Percentiles rank a stretch among this genome's conserved stretches.
Conservation (phyloP, 2,113 vertebrate genomes). For the Anthoscopus minutus region DNA sequence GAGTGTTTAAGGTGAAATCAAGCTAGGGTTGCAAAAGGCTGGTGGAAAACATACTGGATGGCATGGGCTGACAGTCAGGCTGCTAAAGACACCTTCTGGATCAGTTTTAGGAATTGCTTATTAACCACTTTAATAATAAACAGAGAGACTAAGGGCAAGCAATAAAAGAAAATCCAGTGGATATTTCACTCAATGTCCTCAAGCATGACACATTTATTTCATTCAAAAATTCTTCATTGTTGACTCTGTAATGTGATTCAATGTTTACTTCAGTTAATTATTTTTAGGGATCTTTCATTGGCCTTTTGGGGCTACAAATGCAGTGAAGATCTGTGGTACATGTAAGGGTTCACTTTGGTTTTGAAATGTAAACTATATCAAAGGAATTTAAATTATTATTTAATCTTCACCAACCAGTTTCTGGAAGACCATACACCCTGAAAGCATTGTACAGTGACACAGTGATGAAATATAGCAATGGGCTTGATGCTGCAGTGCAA, state of each 20-base stretch:
- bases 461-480: not conserved
- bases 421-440: not conserved
- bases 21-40: constrained; percentile 40
- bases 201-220: not conserved
- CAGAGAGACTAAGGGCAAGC: constrained; percentile 43
- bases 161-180: constrained; percentile 59
- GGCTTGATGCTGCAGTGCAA: not conserved
- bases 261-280: constrained; percentile 32
- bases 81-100: constrained; percentile 49
- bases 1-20: constrained; percentile 54
- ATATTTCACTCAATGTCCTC: constrained; percentile 39
- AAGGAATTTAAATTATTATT: not conserved
- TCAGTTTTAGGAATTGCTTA: constrained; percentile 56
- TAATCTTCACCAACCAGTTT: not conserved
- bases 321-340: not conserved
- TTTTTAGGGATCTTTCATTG: constrained; percentile 46
- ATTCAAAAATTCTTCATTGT: constrained; percentile 26
- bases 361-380: not conserved
- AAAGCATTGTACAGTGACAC: not conserved
- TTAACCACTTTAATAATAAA: constrained; percentile 64
- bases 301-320: not conserved
- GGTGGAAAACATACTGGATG: constrained; percentile 27
- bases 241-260: constrained; percentile 48
- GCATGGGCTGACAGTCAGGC: constrained; percentile 34
- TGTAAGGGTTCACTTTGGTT: not conserved